These are phyloP conservation scores for Eupithecia centaureata DNA, from an alignment of 2,888 invertebrate species.

Conservation along the genomic window DNA sequence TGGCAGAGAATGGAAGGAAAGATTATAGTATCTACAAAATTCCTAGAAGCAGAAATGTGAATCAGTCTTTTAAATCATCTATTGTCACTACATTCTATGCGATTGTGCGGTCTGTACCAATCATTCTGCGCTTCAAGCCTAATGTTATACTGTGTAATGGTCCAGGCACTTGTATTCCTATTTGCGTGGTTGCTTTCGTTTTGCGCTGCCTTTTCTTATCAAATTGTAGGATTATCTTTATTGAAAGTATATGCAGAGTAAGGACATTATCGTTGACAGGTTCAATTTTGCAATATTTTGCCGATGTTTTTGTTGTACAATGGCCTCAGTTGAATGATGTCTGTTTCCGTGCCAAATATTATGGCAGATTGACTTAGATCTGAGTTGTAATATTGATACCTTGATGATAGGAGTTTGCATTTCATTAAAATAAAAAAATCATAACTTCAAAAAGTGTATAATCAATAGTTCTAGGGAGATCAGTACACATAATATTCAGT, in stretches of 20 bases:
- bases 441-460: conserved; percentile 61
- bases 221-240: conserved; percentile 91
- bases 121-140: conserved; percentile 88
- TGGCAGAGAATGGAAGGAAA: conserved; percentile 68
- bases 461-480: conserved; percentile 61
- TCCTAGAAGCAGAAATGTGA: conserved; percentile 93
- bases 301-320: conserved; percentile 95
- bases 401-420: background rate
- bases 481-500: conserved; percentile 51
- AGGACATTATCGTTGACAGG: conserved; percentile 94
- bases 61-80: conserved; percentile 92
- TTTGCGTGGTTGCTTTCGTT: conserved; percentile 91
- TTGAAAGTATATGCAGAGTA: conserved; percentile 98
- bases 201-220: conserved; percentile 87
- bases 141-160: conserved; percentile 96
- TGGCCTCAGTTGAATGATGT: conserved; percentile 91
- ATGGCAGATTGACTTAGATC: conserved; percentile 88
- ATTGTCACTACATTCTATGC: conserved; percentile 91
- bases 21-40: conserved; percentile 85
- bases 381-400: background rate
- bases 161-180: conserved; percentile 97
- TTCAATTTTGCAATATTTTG: conserved; percentile 91
- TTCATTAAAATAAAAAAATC: conserved; percentile 44
- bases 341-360: conserved; percentile 88
- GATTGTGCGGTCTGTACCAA: conserved; percentile 86